A percentile compares a stretch with the other conserved stretches of the same genome.
phyloP scores from a whole-genome alignment of 1,140 invertebrate genomes.

The Mactra quadrangularis region DNA sequence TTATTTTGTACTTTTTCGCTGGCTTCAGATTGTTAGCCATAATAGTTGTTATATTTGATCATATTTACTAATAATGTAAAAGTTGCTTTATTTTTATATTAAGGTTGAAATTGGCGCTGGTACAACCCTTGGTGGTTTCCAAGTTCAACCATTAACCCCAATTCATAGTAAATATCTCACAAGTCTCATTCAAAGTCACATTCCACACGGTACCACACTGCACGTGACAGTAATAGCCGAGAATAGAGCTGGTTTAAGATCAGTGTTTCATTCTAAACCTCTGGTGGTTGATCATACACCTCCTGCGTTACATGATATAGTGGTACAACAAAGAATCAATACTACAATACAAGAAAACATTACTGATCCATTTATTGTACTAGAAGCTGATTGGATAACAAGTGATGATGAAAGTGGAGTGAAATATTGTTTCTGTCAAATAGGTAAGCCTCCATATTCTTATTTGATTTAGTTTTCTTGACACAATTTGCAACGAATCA shows the following conservation, averaged over 20 bases:
- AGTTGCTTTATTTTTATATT: no score
- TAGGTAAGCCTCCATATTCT: constrained; percentile 1
- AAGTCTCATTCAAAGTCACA: constrained; percentile 13
- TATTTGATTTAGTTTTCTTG: neutral
- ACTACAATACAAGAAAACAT: neutral
- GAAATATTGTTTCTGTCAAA: constrained; percentile 22
- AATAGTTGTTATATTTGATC: no score
- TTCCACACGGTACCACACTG: constrained; percentile 44
- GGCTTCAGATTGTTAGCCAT: no score
- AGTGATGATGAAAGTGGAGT: constrained; percentile 56
- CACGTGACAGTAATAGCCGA: constrained; percentile 49
- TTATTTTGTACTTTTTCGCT: no score
- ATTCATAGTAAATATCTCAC: constrained; percentile 30
- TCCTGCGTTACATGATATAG: constrained; percentile 19
- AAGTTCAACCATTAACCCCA: constrained; percentile 35
- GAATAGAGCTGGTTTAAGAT: constrained; percentile 54
- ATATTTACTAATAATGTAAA: no score
- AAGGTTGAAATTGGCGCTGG: constrained; percentile 44
- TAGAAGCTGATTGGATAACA: no score
- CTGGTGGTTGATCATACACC: constrained; percentile 53
- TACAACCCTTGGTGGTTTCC: constrained; percentile 55
- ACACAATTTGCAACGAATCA: neutral
- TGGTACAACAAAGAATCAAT: neutral
- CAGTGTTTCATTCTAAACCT: constrained; percentile 37
- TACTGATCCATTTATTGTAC: no score